phyloP scores from a whole-genome alignment of 2,113 vertebrate species.

The Tautogolabrus adspersus region DNA sequence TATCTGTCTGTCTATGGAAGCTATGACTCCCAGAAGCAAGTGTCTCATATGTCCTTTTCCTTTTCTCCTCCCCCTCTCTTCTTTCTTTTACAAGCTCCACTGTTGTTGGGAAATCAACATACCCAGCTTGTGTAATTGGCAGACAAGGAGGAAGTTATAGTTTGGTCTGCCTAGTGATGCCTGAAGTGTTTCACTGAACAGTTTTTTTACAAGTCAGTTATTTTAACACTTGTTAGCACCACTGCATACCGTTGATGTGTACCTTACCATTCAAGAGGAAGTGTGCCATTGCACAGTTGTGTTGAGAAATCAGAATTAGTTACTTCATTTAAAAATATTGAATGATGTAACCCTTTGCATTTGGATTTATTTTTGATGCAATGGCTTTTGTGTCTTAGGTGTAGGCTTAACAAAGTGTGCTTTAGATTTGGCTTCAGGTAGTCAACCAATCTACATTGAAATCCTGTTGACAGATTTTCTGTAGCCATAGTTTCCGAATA shows the following conservation, averaged over 20 bases:
- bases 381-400: slow-evolving; percentile 10
- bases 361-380: slow-evolving; percentile 4
- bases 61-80: slow-evolving; percentile 39
- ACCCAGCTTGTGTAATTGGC: slow-evolving; percentile 39
- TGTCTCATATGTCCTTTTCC: slow-evolving; percentile 66
- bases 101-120: slow-evolving; percentile 58
- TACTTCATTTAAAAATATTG: no score
- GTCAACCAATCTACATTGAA: slow-evolving; percentile 11
- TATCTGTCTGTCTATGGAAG: slow-evolving; percentile 65
- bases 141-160: slow-evolving; percentile 40
- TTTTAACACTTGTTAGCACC: slow-evolving; percentile 50
- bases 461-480: slow-evolving; percentile 25
- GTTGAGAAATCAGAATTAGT: not conserved
- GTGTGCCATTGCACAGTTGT: slow-evolving; percentile 2
- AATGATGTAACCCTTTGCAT: slow-evolving; percentile 28
- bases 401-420: slow-evolving; percentile 1
- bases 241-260: no score
- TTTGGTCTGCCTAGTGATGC: slow-evolving; percentile 35
- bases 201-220: slow-evolving; percentile 30
- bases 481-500: slow-evolving; percentile 37
- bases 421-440: not conserved
- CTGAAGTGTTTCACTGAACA: slow-evolving; percentile 34
- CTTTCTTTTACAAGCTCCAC: slow-evolving; percentile 21
- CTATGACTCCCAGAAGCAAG: slow-evolving; percentile 47
- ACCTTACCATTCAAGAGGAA: slow-evolving; percentile 32